Evolutionary conservation across 2,797 vertebrate species (phyloP).

Genomic region (Phataginus tricuspis): DNA sequence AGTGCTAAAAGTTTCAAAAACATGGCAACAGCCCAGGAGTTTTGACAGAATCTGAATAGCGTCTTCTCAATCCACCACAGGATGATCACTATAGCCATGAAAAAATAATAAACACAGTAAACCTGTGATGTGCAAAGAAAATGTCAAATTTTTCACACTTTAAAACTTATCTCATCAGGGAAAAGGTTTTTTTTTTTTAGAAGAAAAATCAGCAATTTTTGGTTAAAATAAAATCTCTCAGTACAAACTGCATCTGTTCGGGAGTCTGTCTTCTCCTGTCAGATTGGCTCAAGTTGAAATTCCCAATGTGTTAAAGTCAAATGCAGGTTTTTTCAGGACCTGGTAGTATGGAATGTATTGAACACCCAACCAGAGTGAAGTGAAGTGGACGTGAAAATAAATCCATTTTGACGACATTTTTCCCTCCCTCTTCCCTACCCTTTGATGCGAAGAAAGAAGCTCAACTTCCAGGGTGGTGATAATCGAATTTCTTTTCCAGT

Average conservation of each 20-base stretch:
- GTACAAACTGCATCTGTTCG: slow-evolving; percentile 64
- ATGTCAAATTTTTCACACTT: slow-evolving; percentile 80
- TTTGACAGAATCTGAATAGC: slow-evolving; percentile 68
- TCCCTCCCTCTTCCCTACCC: not conserved
- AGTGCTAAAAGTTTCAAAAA: slow-evolving; percentile 56
- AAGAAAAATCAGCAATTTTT: slow-evolving; percentile 74
- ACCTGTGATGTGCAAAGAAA: slow-evolving; percentile 75
- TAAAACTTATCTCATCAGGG: slow-evolving; percentile 76
- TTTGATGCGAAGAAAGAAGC: slow-evolving; percentile 60
- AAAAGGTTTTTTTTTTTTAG: slow-evolving; percentile 70
- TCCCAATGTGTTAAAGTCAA: slow-evolving; percentile 56
- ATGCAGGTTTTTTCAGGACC: slow-evolving; percentile 44
- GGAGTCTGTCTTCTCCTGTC: slow-evolving; percentile 66
- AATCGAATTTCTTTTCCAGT: slow-evolving; percentile 67
- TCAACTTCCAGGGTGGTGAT: slow-evolving; percentile 56
- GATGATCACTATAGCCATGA: slow-evolving; percentile 22
- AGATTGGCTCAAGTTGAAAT: slow-evolving; percentile 70
- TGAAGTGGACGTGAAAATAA: slow-evolving; percentile 72
- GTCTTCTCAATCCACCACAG: slow-evolving; percentile 36
- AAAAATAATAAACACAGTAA: slow-evolving; percentile 59
- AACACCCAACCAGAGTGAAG: not conserved
- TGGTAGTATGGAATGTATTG: slow-evolving; percentile 10
- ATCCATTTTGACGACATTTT: slow-evolving; percentile 38
- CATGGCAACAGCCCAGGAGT: slow-evolving; percentile 36
- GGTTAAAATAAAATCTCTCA: slow-evolving; percentile 57